Conservation (phyloP, 2,888 invertebrate genomes). For the Xylocampa areola region DNA sequence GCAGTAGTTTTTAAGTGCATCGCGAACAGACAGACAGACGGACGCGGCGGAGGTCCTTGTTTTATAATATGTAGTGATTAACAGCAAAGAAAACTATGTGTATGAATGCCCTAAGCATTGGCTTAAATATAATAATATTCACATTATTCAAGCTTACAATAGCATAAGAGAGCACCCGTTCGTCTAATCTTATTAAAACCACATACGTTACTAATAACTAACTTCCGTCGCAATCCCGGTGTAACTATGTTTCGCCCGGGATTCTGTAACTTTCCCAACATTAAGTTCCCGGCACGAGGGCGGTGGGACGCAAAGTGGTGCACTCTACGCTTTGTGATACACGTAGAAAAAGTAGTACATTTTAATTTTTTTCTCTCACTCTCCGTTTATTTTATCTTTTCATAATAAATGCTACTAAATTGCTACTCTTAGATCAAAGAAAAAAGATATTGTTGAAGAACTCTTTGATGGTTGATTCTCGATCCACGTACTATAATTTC, state of each 20-base stretch:
- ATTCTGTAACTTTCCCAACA: constrained; percentile 21
- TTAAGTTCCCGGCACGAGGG: constrained; percentile 49
- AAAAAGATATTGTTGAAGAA: too few species aligned
- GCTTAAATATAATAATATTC: too few species aligned
- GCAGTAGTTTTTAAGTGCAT: too few species aligned
- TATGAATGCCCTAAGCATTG: too few species aligned
- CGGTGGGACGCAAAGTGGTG: constrained; percentile 55
- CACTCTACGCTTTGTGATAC: constrained; percentile 57
- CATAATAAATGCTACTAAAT: constrained; percentile 41
- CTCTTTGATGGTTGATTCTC: too few species aligned
- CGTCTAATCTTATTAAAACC: constrained; percentile 15
- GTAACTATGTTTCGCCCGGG: constrained; percentile 16
- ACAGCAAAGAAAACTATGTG: too few species aligned
- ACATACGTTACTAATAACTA: constrained; percentile 5
- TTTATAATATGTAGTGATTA: too few species aligned
- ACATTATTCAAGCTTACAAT: too few species aligned
- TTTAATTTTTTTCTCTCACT: constrained; percentile 34
- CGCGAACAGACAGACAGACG: too few species aligned
- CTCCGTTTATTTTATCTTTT: constrained; percentile 42
- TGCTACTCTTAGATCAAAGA: constrained; percentile 25
- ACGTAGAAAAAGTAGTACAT: constrained; percentile 54
- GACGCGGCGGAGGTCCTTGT: too few species aligned
- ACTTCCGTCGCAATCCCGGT: constrained; percentile 12
- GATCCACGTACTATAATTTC: too few species aligned
- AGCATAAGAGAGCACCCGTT: too few species aligned